A percentile compares a stretch with the other conserved stretches of the same genome.
Evolutionary conservation across 2,888 invertebrate genomes (phyloP).

Genomic region (Cecidostiba fungosa): DNA sequence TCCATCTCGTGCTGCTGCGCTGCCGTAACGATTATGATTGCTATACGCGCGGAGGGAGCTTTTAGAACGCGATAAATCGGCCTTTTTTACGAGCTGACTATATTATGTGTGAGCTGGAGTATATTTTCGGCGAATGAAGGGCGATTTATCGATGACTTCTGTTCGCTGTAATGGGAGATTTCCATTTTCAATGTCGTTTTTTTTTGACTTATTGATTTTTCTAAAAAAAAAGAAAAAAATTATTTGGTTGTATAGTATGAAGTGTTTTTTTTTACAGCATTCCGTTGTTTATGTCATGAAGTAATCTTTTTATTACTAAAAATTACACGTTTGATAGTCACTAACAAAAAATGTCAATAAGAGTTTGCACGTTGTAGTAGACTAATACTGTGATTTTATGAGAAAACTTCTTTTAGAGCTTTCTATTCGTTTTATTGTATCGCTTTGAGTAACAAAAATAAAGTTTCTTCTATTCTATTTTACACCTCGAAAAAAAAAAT

Average conservation of each 20-base stretch:
- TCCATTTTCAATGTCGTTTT: background rate
- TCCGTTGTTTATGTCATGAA: too few relatives aligned
- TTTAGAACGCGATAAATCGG: background rate
- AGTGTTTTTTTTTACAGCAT: too few relatives aligned
- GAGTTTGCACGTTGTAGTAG: background rate
- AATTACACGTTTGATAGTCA: too few relatives aligned
- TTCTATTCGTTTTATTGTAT: too few relatives aligned
- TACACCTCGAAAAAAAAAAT: too few relatives aligned
- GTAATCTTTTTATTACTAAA: too few relatives aligned
- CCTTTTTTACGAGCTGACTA: background rate
- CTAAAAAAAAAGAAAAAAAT: background rate
- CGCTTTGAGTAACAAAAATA: too few relatives aligned
- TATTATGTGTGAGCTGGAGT: background rate
- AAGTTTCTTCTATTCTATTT: too few relatives aligned
- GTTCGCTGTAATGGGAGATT: background rate
- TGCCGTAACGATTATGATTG: background rate
- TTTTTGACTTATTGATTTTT: background rate
- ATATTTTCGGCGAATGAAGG: conserved; percentile 3
- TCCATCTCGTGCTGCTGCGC: background rate
- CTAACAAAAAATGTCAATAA: background rate
- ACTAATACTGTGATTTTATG: background rate
- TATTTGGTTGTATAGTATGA: background rate
- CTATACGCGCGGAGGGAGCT: background rate
- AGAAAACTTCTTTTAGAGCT: background rate
- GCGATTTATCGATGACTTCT: conserved; percentile 24